Percentiles rank a stretch among this genome's conserved stretches.
Conservation (phyloP, 2,888 invertebrate genomes). For the Meteorus cinctellus region DNA sequence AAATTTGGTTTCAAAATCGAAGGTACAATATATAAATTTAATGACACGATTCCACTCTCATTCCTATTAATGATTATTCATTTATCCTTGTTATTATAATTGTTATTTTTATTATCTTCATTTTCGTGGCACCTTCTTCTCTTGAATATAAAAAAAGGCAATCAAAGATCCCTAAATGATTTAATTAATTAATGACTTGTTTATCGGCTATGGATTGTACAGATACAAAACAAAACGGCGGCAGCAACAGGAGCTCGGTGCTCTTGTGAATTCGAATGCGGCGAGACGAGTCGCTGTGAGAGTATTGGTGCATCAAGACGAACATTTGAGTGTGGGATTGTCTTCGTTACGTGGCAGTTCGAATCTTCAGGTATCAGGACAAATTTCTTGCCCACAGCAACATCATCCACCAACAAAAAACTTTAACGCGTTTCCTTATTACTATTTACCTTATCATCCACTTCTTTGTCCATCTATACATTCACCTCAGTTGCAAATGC, state of each 20-base stretch:
- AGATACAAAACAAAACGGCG: constrained; percentile 95
- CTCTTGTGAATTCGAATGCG: constrained; percentile 78
- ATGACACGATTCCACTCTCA: neutral
- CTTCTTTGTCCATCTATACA: constrained; percentile 68
- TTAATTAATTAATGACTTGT: no score
- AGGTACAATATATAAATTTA: constrained; percentile 58
- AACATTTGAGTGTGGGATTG: constrained; percentile 64
- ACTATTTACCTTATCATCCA: constrained; percentile 70
- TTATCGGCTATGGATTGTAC: constrained; percentile 17
- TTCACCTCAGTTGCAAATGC: constrained; percentile 66
- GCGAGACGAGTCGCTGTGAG: constrained; percentile 92
- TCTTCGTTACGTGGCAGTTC: constrained; percentile 65
- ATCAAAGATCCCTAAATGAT: no score
- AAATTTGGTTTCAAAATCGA: constrained; percentile 91
- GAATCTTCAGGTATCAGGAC: constrained; percentile 64
- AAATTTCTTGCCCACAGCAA: constrained; percentile 64
- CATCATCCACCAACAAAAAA: constrained; percentile 66
- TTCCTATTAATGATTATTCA: neutral
- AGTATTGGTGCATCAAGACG: constrained; percentile 81
- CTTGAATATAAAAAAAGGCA: neutral
- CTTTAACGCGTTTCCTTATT: constrained; percentile 67
- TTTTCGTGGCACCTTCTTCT: neutral
- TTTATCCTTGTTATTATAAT: neutral
- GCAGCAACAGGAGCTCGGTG: constrained; percentile 87
- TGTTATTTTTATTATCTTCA: neutral